These are phyloP conservation scores for Phallusia fumigata DNA, from an alignment of 23 tunicate species.

Conservation along the genomic window DNA sequence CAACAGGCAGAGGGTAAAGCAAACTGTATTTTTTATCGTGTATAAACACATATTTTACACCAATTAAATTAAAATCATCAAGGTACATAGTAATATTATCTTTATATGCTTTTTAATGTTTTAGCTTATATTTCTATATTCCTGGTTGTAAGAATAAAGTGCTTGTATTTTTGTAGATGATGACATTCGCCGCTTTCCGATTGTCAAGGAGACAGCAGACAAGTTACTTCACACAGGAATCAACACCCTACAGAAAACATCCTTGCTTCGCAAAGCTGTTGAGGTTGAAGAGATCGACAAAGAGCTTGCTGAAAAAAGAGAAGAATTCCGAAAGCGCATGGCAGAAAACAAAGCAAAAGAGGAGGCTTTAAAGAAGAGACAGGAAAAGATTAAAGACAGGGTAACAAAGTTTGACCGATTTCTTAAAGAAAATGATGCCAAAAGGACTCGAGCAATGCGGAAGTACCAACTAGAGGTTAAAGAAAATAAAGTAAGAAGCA, in stretches of 20 bases:
- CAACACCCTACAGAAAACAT: slow-evolving; percentile 85
- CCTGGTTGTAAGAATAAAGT: too few relatives aligned
- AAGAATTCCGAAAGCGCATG: slow-evolving; percentile 68
- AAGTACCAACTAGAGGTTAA: slow-evolving; percentile 80
- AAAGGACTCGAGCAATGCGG: slow-evolving; percentile 64
- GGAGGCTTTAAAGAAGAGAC: slow-evolving; percentile 47
- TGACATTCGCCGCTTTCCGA: slow-evolving; percentile 72
- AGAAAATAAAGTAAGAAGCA: slow-evolving; percentile 41
- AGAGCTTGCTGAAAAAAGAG: slow-evolving; percentile 75
- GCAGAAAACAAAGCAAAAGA: slow-evolving; percentile 55
- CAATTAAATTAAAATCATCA: too few relatives aligned
- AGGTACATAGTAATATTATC: too few relatives aligned
- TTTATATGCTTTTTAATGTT: too few relatives aligned
- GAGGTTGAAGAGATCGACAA: slow-evolving; percentile 71
- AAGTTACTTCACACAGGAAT: slow-evolving; percentile 64
- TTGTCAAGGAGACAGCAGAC: slow-evolving; percentile 88
- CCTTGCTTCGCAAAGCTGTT: slow-evolving; percentile 79
- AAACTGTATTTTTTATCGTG: too few relatives aligned
- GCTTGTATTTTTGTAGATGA: slow-evolving; percentile 34
- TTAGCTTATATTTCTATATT: too few relatives aligned
- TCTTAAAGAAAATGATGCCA: slow-evolving; percentile 87
- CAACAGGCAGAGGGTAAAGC: slow-evolving; percentile 24
- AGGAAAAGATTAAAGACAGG: slow-evolving; percentile 81
- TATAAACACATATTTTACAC: too few relatives aligned
- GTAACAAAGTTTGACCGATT: slow-evolving; percentile 72